A percentile compares a stretch with the other conserved stretches of the same genome.
phyloP scores from a whole-genome alignment of 2,888 invertebrate genomes.

The Pantelozetes paolii region DNA sequence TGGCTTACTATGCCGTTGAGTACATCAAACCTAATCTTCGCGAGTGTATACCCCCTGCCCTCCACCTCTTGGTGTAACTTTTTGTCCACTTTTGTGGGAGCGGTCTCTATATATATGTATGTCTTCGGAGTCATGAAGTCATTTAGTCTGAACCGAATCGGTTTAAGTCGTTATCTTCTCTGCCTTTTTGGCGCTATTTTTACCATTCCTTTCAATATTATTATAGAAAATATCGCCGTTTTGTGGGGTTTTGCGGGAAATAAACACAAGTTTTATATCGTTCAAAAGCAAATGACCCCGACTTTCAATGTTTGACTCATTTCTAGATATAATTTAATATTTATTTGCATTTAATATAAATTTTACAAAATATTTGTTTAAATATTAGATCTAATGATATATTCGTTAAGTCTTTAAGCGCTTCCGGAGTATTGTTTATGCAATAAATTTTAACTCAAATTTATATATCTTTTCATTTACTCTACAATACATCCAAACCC shows the following conservation, averaged over 20 bases:
- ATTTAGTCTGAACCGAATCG: constrained; percentile 81
- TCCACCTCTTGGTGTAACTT: constrained; percentile 68
- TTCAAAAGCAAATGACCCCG: constrained; percentile 70
- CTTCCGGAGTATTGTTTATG: too few species aligned
- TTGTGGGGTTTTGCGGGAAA: constrained; percentile 89
- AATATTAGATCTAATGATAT: too few species aligned
- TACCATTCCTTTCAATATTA: constrained; percentile 86
- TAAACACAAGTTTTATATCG: constrained; percentile 95
- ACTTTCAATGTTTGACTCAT: constrained; percentile 7
- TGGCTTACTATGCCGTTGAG: constrained; percentile 93
- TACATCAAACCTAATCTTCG: constrained; percentile 80
- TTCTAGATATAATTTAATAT: not conserved
- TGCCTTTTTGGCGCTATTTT: constrained; percentile 80
- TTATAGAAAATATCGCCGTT: constrained; percentile 91
- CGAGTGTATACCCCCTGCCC: constrained; percentile 77
- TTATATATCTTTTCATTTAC: too few species aligned
- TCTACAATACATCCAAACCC: too few species aligned
- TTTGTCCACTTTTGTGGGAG: constrained; percentile 82
- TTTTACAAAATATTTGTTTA: not conserved
- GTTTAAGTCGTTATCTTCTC: constrained; percentile 69
- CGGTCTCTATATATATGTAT: constrained; percentile 95
- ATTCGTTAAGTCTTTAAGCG: too few species aligned
- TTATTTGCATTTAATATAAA: not conserved
- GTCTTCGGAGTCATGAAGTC: constrained; percentile 95
- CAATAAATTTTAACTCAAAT: too few species aligned